Conservation (phyloP, 37 sponge, comb jelly and placozoan species). For the Trichoplax adhaerens region DNA sequence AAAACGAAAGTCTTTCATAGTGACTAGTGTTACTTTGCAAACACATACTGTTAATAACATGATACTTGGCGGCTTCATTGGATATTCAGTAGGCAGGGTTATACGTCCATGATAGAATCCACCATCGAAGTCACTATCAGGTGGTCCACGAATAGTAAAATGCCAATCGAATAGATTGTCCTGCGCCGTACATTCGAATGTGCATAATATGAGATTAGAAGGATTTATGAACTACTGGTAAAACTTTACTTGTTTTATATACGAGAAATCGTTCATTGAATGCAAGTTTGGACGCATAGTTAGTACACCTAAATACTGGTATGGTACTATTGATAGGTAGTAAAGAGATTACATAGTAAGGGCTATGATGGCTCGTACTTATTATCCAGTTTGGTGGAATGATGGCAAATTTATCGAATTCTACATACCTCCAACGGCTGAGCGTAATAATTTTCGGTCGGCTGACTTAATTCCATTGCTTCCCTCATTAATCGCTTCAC, state of each 20-base stretch:
- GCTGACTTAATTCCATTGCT: constrained; percentile 77
- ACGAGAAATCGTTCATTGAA: too few species aligned
- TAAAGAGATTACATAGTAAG: too few species aligned
- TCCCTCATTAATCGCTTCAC: constrained; percentile 94
- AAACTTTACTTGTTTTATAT: too few species aligned
- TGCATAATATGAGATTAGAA: too few species aligned
- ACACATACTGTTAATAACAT: constrained; percentile 69
- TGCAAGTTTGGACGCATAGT: too few species aligned
- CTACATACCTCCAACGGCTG: constrained; percentile 68
- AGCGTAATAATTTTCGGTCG: constrained; percentile 75
- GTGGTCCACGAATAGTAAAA: constrained; percentile 81
- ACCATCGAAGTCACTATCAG: constrained; percentile 64
- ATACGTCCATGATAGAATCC: constrained; percentile 91
- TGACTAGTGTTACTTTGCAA: not conserved
- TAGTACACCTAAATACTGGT: too few species aligned
- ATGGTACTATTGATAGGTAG: too few species aligned
- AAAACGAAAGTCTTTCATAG: not conserved
- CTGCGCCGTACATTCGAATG: not conserved
- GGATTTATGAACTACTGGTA: too few species aligned
- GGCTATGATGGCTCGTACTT: too few species aligned
- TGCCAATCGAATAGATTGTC: constrained; percentile 99
- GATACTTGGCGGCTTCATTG: constrained; percentile 97
- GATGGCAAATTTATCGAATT: not conserved
- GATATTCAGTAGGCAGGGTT: constrained; percentile 85
- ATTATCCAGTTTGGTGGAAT: not conserved